Evolutionary conservation across 2,113 vertebrate genomes (phyloP).

Genomic region (Rhea pennata): DNA sequence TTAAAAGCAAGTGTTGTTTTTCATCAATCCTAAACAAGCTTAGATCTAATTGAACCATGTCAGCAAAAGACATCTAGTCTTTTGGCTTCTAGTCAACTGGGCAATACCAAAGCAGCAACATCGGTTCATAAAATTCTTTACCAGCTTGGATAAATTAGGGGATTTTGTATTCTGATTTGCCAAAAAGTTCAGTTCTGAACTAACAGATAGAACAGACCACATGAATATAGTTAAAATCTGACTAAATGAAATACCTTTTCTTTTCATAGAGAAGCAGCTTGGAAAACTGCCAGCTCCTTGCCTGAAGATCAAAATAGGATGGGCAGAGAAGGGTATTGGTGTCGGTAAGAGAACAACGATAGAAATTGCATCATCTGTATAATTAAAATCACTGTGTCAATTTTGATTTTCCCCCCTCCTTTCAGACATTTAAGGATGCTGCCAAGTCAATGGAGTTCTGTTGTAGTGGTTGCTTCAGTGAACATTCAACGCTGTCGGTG

Average conservation of each 20-base stretch:
- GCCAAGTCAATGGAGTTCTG: slow-evolving; percentile 53
- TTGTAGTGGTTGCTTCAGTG: slow-evolving; percentile 82
- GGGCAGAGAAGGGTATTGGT: neutral
- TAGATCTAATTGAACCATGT: neutral
- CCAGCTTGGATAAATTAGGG: neutral
- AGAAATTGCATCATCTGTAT: neutral
- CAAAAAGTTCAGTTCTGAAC: neutral
- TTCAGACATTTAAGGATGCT: slow-evolving; percentile 52
- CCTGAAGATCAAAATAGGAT: neutral
- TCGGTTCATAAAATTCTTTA: neutral
- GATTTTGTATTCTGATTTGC: neutral
- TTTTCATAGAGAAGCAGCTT: slow-evolving; percentile 6
- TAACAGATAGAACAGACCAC: neutral
- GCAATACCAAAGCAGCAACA: neutral
- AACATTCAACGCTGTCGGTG: slow-evolving; percentile 99
- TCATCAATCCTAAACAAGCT: neutral
- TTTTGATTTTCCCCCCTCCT: neutral
- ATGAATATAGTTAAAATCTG: neutral
- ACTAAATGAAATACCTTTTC: slow-evolving; percentile 21
- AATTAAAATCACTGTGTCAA: neutral
- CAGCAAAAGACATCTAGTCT: neutral
- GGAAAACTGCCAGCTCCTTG: neutral
- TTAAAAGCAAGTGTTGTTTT: neutral
- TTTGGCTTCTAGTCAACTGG: neutral
- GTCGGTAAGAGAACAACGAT: slow-evolving; percentile 36